Percentiles rank a stretch among this genome's conserved stretches.
These are phyloP conservation scores for Melanotaenia maccullochi DNA, from an alignment of 2,797 vertebrate species.

Conservation along the genomic window DNA sequence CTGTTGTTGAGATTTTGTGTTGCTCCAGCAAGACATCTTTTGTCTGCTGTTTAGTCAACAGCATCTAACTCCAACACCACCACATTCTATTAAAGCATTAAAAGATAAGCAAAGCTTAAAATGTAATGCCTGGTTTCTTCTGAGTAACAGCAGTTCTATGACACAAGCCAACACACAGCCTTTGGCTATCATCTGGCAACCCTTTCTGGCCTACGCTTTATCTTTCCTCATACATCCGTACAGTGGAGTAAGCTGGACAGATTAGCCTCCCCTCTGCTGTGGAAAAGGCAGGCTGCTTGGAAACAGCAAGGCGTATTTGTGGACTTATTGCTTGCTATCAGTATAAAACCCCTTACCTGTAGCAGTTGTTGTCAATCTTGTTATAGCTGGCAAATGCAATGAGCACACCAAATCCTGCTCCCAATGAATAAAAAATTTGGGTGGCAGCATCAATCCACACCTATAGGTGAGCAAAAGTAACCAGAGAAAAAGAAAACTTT, in stretches of 20 bases:
- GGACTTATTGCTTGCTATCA: slow-evolving; percentile 16
- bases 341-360: slow-evolving; percentile 85
- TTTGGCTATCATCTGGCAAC: slow-evolving; percentile 51
- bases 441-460: slow-evolving; percentile 99
- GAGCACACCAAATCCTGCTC: slow-evolving; percentile 96
- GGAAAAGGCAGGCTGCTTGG: slow-evolving; percentile 13
- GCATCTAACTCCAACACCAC: slow-evolving; percentile 19
- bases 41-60: slow-evolving; percentile 14
- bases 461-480: slow-evolving; percentile 72
- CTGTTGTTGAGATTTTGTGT: neutral
- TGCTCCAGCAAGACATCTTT: slow-evolving; percentile 9
- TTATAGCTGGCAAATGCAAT: slow-evolving; percentile 99
- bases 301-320: slow-evolving; percentile 27
- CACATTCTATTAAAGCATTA: slow-evolving; percentile 35
- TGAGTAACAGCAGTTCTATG: slow-evolving; percentile 32
- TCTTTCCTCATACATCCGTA: slow-evolving; percentile 47
- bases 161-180: slow-evolving; percentile 48
- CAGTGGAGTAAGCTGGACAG: slow-evolving; percentile 34
- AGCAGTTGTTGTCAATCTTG: slow-evolving; percentile 99
- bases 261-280: slow-evolving; percentile 55
- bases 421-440: slow-evolving; percentile 98
- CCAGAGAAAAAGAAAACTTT: slow-evolving; percentile 1
- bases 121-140: slow-evolving; percentile 38
- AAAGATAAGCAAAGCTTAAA: slow-evolving; percentile 43
- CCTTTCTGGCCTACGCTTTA: slow-evolving; percentile 45